Conservation (phyloP, 2,888 invertebrate species). For the Cheilosia impressa region DNA sequence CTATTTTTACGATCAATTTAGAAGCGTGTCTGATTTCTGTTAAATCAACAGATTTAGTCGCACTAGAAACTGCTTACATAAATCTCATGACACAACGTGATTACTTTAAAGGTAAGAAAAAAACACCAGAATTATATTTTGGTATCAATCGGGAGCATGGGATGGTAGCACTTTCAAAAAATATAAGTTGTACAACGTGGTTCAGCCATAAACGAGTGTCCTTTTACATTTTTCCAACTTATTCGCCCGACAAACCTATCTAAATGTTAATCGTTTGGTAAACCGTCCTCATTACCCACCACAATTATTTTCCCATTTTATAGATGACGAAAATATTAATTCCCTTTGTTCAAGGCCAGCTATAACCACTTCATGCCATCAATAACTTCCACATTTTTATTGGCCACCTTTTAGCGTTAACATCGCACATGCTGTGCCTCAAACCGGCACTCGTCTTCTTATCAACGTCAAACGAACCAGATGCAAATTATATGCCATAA, state of each 20-base stretch:
- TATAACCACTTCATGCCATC: conserved; percentile 17
- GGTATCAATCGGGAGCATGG: too few species aligned
- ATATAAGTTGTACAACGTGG: too few species aligned
- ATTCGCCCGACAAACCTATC: not conserved
- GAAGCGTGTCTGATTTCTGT: too few species aligned
- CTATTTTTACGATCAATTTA: too few species aligned
- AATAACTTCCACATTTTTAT: conserved; percentile 54
- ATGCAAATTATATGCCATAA: conserved; percentile 65
- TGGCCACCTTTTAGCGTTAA: conserved; percentile 44
- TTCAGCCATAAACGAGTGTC: too few species aligned
- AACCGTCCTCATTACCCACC: not conserved
- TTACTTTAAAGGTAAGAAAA: too few species aligned
- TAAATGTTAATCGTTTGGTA: conserved; percentile 20
- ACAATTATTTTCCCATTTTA: conserved; percentile 24
- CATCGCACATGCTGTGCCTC: not conserved
- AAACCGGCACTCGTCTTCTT: conserved; percentile 44
- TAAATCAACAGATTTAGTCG: too few species aligned
- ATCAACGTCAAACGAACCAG: conserved; percentile 41
- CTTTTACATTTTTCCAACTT: conserved; percentile 1
- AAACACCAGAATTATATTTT: too few species aligned
- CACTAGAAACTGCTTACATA: too few species aligned
- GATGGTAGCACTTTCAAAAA: too few species aligned
- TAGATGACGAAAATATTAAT: conserved; percentile 35
- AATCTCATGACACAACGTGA: too few species aligned
- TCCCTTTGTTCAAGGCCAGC: conserved; percentile 45